Percentiles rank a stretch among this genome's conserved stretches.
Evolutionary conservation across 1,140 invertebrate genomes (phyloP).

Genomic region (Drosophila bocqueti): DNA sequence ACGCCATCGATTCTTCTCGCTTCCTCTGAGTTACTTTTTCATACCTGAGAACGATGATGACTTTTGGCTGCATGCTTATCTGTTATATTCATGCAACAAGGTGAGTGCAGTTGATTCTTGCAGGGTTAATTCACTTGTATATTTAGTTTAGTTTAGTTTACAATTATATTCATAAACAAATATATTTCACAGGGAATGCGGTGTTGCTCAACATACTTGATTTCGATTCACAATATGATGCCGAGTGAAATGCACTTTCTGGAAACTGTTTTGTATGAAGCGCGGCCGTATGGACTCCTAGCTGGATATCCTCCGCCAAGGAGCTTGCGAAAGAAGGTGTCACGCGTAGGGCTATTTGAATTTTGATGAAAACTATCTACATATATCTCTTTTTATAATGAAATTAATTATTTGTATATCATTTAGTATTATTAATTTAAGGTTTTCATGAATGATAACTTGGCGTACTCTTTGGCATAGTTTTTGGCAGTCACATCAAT

Average conservation of each 20-base stretch:
- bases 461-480: constrained; percentile 47
- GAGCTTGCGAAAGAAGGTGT: not conserved
- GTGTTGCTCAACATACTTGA: constrained; percentile 94
- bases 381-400: not conserved
- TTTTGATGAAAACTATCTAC: not conserved
- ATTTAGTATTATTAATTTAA: not conserved
- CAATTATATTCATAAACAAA: not conserved
- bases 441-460: not conserved
- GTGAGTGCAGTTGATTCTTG: constrained; percentile 9
- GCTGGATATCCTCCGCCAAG: constrained; percentile 22
- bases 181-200: constrained; percentile 88
- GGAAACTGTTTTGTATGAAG: constrained; percentile 95
- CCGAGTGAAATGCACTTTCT: constrained; percentile 94
- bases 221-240: constrained; percentile 95
- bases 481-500: constrained; percentile 24
- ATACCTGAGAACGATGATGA: constrained; percentile 20
- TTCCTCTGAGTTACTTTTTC: constrained; percentile 24
- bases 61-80: constrained; percentile 36
- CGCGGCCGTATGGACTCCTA: constrained; percentile 90
- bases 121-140: no score
- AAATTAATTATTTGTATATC: not conserved
- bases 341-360: not conserved
- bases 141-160: not conserved
- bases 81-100: constrained; percentile 14
- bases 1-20: constrained; percentile 84